Base-by-base conservation (phyloP, 2,113 vertebrate species). In the Mastomys natalensis region DNA sequence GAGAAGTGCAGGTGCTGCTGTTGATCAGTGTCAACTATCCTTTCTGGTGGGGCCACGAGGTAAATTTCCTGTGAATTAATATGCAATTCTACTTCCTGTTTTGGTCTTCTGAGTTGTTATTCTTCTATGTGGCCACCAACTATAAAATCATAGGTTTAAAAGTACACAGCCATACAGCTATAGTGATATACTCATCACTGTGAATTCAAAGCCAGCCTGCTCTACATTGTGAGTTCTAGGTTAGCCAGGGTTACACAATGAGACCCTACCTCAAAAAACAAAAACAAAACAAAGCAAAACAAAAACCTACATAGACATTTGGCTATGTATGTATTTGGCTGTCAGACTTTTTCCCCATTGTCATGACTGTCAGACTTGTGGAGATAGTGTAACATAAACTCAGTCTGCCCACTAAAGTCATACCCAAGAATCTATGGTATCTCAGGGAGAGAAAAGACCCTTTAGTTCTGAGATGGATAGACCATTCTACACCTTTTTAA, bases 41-140 rank as follows among this genome's bases (percentile, higher is more conserved):
- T 90, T 89, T 40, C 7, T 3, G 1, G 4, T 51, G 0, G 4
- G 70, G 48, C 91, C 51, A 85, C 68, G 16, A 92, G 76, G 43
- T 17, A 31, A 53, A 72, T 87, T 96, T 91, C 8, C 76, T 91
- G 17, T 24, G 74, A 90, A 91, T 95, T 88, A 89, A 86, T 26
- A 86, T 70, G 21, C 85, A 89, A 85, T 60, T 95, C 8, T 53
- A 37, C 82, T 85, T 90, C 16, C 16, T 74, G 37, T n/a, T 34
- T 77, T n/a, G 31, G 40, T 64, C 31, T 11, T 90, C 60, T 31
- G 40, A 93, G 7, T 15, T 93, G 31, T 73, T 94, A 19, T 91
- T 86, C 2, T 89, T 87, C 53, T 45, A 31, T 62, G 34, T 78
- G 55, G 13, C 9, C 12, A 53, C 40, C 72, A 21, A 72, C 72